These are phyloP conservation scores for Drosophila percnosoma DNA, from an alignment of 2,888 invertebrate species.

Conservation along the genomic window DNA sequence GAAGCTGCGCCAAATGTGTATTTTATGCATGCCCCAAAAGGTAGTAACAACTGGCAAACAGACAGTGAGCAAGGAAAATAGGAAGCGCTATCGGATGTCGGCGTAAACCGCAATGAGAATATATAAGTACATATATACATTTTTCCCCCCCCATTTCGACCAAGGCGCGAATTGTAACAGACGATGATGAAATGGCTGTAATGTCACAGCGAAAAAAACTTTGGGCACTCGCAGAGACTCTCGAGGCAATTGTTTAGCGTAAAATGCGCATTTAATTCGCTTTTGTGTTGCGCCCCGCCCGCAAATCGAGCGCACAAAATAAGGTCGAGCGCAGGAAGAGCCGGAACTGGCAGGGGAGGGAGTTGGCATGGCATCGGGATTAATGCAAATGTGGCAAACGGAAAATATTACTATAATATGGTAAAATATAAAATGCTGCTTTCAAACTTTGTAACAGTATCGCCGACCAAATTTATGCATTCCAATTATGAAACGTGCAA, in stretches of 20 bases:
- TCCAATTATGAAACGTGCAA: conserved; percentile 68
- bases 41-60: conserved; percentile 57
- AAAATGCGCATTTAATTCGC: conserved; percentile 78
- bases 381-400: conserved; percentile 72
- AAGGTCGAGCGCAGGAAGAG: conserved; percentile 21
- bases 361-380: conserved; percentile 53
- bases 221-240: conserved; percentile 22
- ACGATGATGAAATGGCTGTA: conserved; percentile 54
- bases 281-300: conserved; percentile 40
- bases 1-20: conserved; percentile 68
- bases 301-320: conserved; percentile 68
- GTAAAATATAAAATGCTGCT: conserved; percentile 65
- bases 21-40: conserved; percentile 77
- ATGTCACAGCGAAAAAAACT: conserved; percentile 18
- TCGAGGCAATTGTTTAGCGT: conserved; percentile 71
- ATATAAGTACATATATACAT: conserved; percentile 23
- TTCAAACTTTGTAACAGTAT: conserved; percentile 45
- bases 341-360: conserved; percentile 16
- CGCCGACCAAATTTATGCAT: conserved; percentile 74
- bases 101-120: conserved; percentile 48
- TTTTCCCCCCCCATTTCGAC: conserved; percentile 36
- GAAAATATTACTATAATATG: conserved; percentile 78
- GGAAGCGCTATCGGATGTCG: conserved; percentile 37
- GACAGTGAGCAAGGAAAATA: conserved; percentile 6
- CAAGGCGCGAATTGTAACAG: conserved; percentile 70